Conservation (phyloP, 1,140 invertebrate species). For the Caenorhabditis remanei region DNA sequence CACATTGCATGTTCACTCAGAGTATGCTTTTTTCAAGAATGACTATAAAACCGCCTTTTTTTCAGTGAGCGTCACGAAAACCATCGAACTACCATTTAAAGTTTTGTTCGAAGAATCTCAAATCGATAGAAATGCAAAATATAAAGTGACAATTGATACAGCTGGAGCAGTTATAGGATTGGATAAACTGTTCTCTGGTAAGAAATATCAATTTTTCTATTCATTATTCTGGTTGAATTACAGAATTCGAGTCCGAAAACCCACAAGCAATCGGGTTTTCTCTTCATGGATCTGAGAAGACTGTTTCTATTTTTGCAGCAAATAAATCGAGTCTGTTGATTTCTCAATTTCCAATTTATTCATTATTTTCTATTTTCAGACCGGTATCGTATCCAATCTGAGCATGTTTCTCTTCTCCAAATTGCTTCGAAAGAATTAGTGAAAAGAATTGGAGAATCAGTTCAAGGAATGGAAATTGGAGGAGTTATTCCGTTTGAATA, state of each 20-base stretch:
- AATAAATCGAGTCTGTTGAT: constrained; percentile 59
- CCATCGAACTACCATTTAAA: constrained; percentile 28
- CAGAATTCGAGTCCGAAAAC: constrained; percentile 58
- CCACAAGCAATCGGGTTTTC: constrained; percentile 57
- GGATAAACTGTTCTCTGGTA: constrained; percentile 56
- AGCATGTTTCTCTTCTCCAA: constrained; percentile 49
- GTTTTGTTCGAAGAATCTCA: constrained; percentile 24
- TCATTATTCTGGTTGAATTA: background rate
- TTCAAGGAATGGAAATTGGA: background rate
- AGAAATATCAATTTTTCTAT: background rate
- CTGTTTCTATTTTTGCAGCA: constrained; percentile 60
- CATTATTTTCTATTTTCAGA: constrained; percentile 36
- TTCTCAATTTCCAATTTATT: background rate
- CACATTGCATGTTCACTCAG: constrained; percentile 3
- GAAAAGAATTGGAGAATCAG: background rate
- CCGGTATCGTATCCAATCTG: constrained; percentile 63
- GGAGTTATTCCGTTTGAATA: constrained; percentile 49
- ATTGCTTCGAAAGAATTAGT: constrained; percentile 57
- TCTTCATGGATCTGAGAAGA: constrained; percentile 54
- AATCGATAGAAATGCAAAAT: constrained; percentile 50
- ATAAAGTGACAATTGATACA: constrained; percentile 59
- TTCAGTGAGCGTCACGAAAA: background rate
- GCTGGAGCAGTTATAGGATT: constrained; percentile 20
- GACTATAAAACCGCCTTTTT: background rate
- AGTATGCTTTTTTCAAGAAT: background rate